A percentile compares a stretch with the other conserved stretches of the same genome.
Evolutionary conservation across 2,888 invertebrate species (phyloP).

Genomic region (Ectropis crepuscularia): DNA sequence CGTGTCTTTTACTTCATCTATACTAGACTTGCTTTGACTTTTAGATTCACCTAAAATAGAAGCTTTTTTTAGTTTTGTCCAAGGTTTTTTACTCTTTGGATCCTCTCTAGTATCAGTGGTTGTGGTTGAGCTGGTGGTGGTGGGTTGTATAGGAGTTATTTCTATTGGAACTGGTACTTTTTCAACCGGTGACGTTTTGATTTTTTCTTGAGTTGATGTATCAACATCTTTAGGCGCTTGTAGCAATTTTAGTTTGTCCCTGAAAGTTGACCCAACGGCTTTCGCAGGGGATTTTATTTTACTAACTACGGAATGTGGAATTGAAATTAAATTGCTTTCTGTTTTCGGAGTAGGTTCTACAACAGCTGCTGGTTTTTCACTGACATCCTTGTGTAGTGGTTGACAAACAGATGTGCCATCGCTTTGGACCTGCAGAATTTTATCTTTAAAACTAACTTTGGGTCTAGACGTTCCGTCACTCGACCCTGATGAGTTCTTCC

Average conservation of each 20-base stretch:
- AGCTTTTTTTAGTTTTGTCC: constrained; percentile 92
- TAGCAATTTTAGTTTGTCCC: constrained; percentile 79
- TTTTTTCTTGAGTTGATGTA: constrained; percentile 56
- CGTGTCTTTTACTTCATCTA: constrained; percentile 65
- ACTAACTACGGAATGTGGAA: constrained; percentile 81
- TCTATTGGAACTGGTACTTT: constrained; percentile 58
- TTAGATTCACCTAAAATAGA: constrained; percentile 84
- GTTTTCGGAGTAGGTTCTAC: constrained; percentile 78
- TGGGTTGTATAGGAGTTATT: constrained; percentile 57
- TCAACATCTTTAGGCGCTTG: constrained; percentile 73
- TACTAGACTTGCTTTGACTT: constrained; percentile 68
- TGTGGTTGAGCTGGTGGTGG: constrained; percentile 40
- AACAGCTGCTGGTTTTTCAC: constrained; percentile 75
- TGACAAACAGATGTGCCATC: constrained; percentile 79
- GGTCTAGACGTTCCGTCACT: constrained; percentile 76
- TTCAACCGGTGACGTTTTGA: constrained; percentile 57
- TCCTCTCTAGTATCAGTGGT: constrained; percentile 65
- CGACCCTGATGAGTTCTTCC: constrained; percentile 79
- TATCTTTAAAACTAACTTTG: constrained; percentile 87
- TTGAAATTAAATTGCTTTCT: constrained; percentile 76
- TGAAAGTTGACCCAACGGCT: constrained; percentile 75
- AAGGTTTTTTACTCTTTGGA: constrained; percentile 85
- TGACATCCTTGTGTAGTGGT: constrained; percentile 71
- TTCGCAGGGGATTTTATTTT: constrained; percentile 83
- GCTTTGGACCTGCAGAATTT: constrained; percentile 84